Conservation (phyloP, 2,797 vertebrate genomes). For the Orientallactaga sibirica region DNA sequence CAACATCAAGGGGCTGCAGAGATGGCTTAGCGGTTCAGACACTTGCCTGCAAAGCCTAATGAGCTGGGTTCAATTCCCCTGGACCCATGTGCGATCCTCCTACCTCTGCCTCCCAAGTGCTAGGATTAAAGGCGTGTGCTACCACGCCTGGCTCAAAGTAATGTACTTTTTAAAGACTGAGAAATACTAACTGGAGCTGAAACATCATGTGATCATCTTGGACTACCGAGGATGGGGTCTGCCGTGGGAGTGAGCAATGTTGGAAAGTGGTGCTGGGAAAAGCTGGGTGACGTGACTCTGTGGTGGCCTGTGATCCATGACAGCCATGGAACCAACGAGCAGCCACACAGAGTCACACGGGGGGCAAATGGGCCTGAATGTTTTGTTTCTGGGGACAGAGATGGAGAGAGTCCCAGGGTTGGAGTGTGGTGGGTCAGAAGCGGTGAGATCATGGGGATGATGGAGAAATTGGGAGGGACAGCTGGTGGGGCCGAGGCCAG, state of each 20-base stretch:
- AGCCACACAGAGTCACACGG: not conserved
- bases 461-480: constrained; percentile 35
- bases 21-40: no score
- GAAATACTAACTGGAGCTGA: not conserved
- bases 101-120: no score
- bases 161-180: not conserved
- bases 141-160: no score
- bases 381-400: not conserved
- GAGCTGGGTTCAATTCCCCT: no score
- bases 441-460: not conserved
- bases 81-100: no score
- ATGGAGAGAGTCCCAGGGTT: not conserved
- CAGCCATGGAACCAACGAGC: not conserved
- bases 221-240: not conserved
- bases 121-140: no score
- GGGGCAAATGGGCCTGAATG: not conserved
- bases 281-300: not conserved
- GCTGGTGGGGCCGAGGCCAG: constrained; percentile 61
- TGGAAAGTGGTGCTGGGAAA: not conserved
- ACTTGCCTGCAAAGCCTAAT: no score
- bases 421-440: not conserved
- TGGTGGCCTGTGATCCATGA: not conserved
- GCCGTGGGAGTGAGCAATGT: not conserved
- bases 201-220: not conserved
- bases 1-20: no score